A percentile compares a stretch with the other conserved stretches of the same genome.
phyloP scores from a whole-genome alignment of 2,888 invertebrate species.

The Drosophila mimica region DNA sequence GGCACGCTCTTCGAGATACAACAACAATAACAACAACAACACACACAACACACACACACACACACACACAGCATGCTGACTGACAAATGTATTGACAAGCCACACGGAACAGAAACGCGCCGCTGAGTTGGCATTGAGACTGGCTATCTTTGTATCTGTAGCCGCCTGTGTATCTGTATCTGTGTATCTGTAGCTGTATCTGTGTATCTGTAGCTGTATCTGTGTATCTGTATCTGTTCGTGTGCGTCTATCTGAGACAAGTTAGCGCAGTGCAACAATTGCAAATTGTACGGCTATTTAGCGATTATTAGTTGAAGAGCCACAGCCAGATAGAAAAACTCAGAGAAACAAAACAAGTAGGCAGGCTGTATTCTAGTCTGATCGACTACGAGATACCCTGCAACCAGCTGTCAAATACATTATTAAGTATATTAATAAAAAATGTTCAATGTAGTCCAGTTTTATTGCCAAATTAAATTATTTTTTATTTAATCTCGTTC shows the following conservation, averaged over 20 bases:
- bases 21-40: slow-evolving; percentile 14
- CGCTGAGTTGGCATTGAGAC: slow-evolving; percentile 75
- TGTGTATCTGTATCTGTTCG: slow-evolving; percentile 23
- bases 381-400: neutral
- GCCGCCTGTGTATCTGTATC: slow-evolving; percentile 27
- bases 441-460: neutral
- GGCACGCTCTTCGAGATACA: slow-evolving; percentile 44
- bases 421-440: neutral
- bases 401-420: neutral
- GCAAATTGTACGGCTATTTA: slow-evolving; percentile 63
- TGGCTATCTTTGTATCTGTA: slow-evolving; percentile 34
- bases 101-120: slow-evolving; percentile 78
- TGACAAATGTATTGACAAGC: slow-evolving; percentile 76
- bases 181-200: slow-evolving; percentile 20
- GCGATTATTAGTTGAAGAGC: slow-evolving; percentile 69
- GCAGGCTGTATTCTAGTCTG: neutral
- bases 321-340: slow-evolving; percentile 25
- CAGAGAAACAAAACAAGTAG: slow-evolving; percentile 16
- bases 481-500: neutral
- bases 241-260: slow-evolving; percentile 22
- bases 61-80: slow-evolving; percentile 26
- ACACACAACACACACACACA: slow-evolving; percentile 20
- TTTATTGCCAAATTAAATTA: neutral
- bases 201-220: slow-evolving; percentile 23
- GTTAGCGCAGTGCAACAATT: slow-evolving; percentile 67